Base-by-base conservation (phyloP, 2,113 vertebrate genomes). In the Erythrolamprus reginae region DNA sequence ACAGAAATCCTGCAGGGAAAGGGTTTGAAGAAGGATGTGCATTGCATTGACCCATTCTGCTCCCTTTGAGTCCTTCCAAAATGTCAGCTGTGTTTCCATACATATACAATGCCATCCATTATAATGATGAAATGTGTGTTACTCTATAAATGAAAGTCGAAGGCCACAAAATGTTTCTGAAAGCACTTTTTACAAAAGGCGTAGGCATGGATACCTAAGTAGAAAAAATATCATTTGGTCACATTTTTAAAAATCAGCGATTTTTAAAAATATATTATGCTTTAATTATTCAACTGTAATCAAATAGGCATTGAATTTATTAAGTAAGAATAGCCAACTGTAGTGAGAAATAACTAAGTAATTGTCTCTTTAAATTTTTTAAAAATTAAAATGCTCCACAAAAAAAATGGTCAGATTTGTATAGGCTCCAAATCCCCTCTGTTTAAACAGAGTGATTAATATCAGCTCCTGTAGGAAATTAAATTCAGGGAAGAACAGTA, bases 391-490 rank as follows among this genome's bases (percentile, higher is more conserved):
- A 95, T 96, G 94, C 96, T 96, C 95, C 94, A 96, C 86, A 91
- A 93, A 96, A n/a, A 50, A 95, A 97, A 97, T 96, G 95, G 97
- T 97, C 97, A 96, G 96, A 96, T 97, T 96, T 96, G 94, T 97
- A 96, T 93, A 96, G 96, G 98, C 97, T 98, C 97, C 98, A 98
- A 98, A 96, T 96, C 98, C 98, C 98, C 98, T 98, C 98, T 98
- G 98, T 98, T 97, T 98, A 97, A 98, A 97, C 97, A 98, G 97
- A 96, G 95, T 97, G 98, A 99, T 98, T 98, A 98, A 98, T 99
- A 99, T 99, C 98, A 97, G 97, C 96, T 96, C 97, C 98, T 98
- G 97, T 98, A 98, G 98, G 99, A 99, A 99, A 99, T 99, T 98
- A 99, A 99, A 99, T 97, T 97, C 97, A 94, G 96, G 98, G 97